A percentile compares a stretch with the other conserved stretches of the same genome.
phyloP scores from a whole-genome alignment of 2,797 vertebrate species.

The Buphagus erythrorhynchus region DNA sequence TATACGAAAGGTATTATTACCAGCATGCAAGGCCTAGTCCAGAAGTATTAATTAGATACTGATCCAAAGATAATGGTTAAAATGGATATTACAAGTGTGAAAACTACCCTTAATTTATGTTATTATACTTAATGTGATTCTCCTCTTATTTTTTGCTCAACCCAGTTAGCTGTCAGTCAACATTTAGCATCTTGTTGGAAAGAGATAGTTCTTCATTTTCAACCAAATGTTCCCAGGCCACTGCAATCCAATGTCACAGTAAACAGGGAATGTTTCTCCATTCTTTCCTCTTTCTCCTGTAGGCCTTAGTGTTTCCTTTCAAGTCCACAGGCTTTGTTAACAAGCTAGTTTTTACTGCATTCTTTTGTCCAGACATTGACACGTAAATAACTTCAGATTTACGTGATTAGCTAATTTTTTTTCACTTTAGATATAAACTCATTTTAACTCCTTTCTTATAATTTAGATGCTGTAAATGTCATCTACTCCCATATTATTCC shows the following conservation, averaged over 20 bases:
- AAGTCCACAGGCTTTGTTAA: background rate
- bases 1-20: background rate
- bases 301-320: background rate
- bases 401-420: background rate
- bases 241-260: background rate
- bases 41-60: conserved; percentile 12
- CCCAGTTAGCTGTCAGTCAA: background rate
- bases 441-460: conserved; percentile 20
- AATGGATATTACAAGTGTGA: background rate
- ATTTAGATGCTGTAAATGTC: background rate
- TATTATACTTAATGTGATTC: background rate
- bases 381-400: background rate
- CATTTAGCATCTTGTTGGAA: background rate
- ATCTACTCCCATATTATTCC: background rate
- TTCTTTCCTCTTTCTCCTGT: background rate
- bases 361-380: background rate
- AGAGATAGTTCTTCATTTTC: background rate
- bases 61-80: background rate
- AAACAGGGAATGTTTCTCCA: background rate
- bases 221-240: background rate
- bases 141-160: background rate
- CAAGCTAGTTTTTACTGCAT: background rate
- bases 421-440: background rate
- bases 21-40: background rate
- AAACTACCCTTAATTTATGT: background rate